Conservation (phyloP, 2,113 vertebrate species). For the Mola mola region DNA sequence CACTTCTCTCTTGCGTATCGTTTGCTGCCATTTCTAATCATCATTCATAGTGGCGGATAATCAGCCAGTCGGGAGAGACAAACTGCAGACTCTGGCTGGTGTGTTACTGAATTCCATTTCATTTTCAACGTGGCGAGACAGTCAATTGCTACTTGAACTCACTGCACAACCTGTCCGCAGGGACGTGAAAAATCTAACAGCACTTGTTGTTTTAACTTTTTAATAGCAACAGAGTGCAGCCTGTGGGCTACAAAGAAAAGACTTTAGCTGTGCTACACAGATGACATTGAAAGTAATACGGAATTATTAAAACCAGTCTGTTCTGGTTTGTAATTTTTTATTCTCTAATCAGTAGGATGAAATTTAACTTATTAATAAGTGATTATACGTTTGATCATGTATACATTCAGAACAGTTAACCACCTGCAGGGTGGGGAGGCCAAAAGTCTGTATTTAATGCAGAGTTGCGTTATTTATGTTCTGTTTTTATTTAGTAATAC, state of each 20-base stretch:
- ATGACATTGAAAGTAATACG: not conserved
- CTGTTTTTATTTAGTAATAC: not conserved
- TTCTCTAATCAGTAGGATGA: not conserved
- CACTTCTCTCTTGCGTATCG: conserved; percentile 3
- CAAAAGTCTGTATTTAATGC: conserved; percentile 14
- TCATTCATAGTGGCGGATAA: not conserved
- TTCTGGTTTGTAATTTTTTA: not conserved
- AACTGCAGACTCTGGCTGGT: conserved; percentile 1
- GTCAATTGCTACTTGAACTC: conserved; percentile 19
- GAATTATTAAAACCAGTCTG: not conserved
- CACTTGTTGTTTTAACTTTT: no score
- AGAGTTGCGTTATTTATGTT: not conserved
- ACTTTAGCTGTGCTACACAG: not conserved
- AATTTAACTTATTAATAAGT: not conserved
- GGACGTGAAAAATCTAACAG: no score
- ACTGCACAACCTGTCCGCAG: not conserved
- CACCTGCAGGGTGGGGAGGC: conserved; percentile 2
- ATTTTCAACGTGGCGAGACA: conserved; percentile 11
- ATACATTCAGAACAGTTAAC: not conserved
- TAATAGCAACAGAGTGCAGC: no score
- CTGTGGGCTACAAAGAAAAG: not conserved
- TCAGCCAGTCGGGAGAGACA: not conserved
- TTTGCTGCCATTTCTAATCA: conserved; percentile 9
- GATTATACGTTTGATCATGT: not conserved
- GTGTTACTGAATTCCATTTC: conserved; percentile 6